Evolutionary conservation across 2,888 invertebrate genomes (phyloP), one percentile per base, ranked within the genome.

Genomic region (Adelphocoris suturalis): DNA sequence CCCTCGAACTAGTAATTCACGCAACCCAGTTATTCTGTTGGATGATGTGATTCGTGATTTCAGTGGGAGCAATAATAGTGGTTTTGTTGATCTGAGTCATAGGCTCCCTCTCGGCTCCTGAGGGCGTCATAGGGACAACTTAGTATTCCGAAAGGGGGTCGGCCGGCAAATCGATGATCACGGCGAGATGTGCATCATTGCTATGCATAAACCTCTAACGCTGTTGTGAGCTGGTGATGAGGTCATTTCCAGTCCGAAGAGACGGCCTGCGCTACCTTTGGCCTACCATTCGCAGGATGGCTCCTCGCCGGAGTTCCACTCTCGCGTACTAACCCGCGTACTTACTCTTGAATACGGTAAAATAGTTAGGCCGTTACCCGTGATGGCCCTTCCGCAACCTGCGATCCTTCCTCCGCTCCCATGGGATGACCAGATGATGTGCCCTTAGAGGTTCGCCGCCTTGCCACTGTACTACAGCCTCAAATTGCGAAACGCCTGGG

Each of bases 171-270:
- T 88, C 88, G 88, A 88, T 88, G 88, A 88, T 88, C 78, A 28
- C 88, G 80, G 27, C 52, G 88, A 88, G 88, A 88, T 88, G 88
- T 88, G 88, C 88, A 80, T 88, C 88, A 88, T 88, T 88, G 88
- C 88, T 88, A 88, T 88, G 88, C 88, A 88, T 88, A 88, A 88
- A 88, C 88, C 88, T 78, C 76, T 52, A 88, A 78, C 78, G 37
- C 78, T 48, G 78, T 88, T 88, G 88, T 80, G 78, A 80, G 28
- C 61, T 57, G 85, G 85, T 61, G 85, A 85, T 85, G 85, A 85
- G 85, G 85, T 61, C 85, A 61, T 85, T 85, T 61, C 85, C 85
- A 85, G 85, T 85, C 85, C 85, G 85, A 57, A 46, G 85, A 85
- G 85, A 85, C 82, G 52, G 23, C 52, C 48, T 4, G 37, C n/a